Base-by-base conservation (phyloP, 2,888 invertebrate genomes). In the Drosophila subquinaria region DNA sequence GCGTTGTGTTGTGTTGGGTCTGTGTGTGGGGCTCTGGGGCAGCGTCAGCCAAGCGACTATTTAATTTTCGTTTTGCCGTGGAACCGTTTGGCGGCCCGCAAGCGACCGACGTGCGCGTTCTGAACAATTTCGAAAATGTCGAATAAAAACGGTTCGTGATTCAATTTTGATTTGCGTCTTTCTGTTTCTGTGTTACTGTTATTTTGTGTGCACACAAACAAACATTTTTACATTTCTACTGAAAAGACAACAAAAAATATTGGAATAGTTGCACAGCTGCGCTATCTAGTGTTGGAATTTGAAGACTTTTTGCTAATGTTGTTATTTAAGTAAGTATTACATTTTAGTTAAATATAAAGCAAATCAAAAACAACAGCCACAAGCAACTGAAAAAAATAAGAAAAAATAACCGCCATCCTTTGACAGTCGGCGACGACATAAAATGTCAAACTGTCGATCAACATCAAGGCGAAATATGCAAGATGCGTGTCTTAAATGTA, bases 381-480 rank as follows among this genome's bases (percentile, higher is more conserved):
- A 38, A 50, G 30, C 30, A 30, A 30, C 30, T 8, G 30, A 30
- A 30, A 77, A 77, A 56, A 68, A 74, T 47, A 57, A 72, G 75
- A 77, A 56, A 68, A 74, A 74, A 50, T 76, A 77, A 77, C 75
- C 70, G 74, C 67, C 79, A 69, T 76, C 78, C 82, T 90, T 81
- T 89, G 88, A 90, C 90, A 90, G 84, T 71, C 83, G 80, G 85
- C 78, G 78, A 83, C 84, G 87, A 89, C 91, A 90, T 89, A 85
- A 88, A 87, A 84, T 84, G 90, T 91, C 92, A 91, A 86, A 84
- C 89, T 90, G 91, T 91, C 92, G 89, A 90, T 91, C 91, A 91
- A 87, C 76, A 81, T 89, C 90, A 90, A 84, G 89, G 87, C 84
- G 88, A 84, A 84, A 89, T 86, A 82, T 79, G 71, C 82, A 84